A percentile compares a stretch with the other conserved stretches of the same genome.
Conservation (phyloP, 2,888 invertebrate genomes). For the Agriopis marginaria region DNA sequence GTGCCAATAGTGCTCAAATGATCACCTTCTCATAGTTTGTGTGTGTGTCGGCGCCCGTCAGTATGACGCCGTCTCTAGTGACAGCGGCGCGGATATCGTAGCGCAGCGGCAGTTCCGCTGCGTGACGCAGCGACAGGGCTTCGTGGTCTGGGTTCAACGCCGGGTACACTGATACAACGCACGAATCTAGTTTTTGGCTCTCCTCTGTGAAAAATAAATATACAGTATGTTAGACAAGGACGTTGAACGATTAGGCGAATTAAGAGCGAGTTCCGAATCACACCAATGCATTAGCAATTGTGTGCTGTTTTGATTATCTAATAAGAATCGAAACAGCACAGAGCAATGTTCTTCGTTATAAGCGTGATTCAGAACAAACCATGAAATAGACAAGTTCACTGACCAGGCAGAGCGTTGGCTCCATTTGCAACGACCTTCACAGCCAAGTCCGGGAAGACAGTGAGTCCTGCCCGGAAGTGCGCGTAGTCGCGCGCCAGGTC, state of each 20-base stretch:
- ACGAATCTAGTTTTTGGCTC: conserved; percentile 93
- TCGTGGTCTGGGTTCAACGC: conserved; percentile 98
- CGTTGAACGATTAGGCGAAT: too few species aligned
- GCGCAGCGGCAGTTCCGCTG: conserved; percentile 87
- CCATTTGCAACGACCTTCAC: conserved; percentile 87
- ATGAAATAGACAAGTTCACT: background rate
- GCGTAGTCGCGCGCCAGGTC: conserved; percentile 95
- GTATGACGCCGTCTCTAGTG: conserved; percentile 95
- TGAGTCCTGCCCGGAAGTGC: conserved; percentile 94
- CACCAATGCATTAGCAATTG: too few species aligned
- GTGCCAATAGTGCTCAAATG: too few species aligned
- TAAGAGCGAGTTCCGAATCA: too few species aligned
- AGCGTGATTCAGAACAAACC: too few species aligned
- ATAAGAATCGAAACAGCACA: too few species aligned
- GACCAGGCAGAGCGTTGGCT: conserved; percentile 52
- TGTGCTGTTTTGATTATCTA: too few species aligned
- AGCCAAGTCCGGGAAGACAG: conserved; percentile 94
- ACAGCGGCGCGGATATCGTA: conserved; percentile 94
- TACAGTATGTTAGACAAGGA: too few species aligned
- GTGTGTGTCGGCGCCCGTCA: conserved; percentile 92
- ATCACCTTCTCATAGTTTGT: conserved; percentile 90
- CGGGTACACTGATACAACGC: conserved; percentile 97
- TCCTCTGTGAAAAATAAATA: conserved; percentile 49
- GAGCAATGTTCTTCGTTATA: too few species aligned
- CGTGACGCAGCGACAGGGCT: conserved; percentile 92